A percentile compares a stretch with the other conserved stretches of the same genome.
phyloP scores from a whole-genome alignment of 2,888 invertebrate species.

The Seira ritae region DNA sequence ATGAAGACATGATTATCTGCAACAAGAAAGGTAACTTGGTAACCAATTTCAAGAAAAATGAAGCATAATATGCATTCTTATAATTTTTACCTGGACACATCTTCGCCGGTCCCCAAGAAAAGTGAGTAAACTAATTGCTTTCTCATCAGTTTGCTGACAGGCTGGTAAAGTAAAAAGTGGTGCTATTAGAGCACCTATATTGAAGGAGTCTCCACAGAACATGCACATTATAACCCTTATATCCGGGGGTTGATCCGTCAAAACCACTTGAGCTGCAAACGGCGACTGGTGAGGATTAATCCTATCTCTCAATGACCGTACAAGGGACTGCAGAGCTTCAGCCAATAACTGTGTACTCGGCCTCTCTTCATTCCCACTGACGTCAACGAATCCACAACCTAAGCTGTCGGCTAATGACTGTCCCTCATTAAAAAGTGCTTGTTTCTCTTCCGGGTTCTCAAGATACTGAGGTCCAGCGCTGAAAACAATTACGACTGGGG shows the following conservation, averaged over 20 bases:
- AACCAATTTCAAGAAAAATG: not conserved
- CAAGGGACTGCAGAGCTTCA: conserved; percentile 57
- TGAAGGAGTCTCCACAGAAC: conserved; percentile 92
- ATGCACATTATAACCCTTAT: conserved; percentile 92
- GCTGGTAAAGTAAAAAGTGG: conserved; percentile 92
- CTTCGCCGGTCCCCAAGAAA: conserved; percentile 80
- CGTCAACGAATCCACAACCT: conserved; percentile 73
- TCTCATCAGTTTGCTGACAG: conserved; percentile 89
- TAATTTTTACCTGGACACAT: conserved; percentile 70
- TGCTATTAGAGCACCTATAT: conserved; percentile 89
- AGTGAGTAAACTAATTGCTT: conserved; percentile 93
- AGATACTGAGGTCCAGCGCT: conserved; percentile 58
- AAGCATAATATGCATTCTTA: not conserved
- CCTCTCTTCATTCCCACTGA: conserved; percentile 69
- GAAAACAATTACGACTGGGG: conserved; percentile 72
- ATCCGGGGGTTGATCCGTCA: conserved; percentile 68
- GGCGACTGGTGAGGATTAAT: conserved; percentile 72
- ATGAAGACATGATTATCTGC: conserved; percentile 89
- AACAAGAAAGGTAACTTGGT: not conserved
- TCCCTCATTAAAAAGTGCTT: conserved; percentile 69
- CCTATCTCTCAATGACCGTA: conserved; percentile 69
- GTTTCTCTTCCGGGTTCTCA: conserved; percentile 68
- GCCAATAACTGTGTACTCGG: conserved; percentile 71
- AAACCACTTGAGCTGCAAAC: conserved; percentile 69
- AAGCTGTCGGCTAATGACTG: conserved; percentile 71